Evolutionary conservation across 2,797 vertebrate genomes (phyloP).

Genomic region (Momotus momota): DNA sequence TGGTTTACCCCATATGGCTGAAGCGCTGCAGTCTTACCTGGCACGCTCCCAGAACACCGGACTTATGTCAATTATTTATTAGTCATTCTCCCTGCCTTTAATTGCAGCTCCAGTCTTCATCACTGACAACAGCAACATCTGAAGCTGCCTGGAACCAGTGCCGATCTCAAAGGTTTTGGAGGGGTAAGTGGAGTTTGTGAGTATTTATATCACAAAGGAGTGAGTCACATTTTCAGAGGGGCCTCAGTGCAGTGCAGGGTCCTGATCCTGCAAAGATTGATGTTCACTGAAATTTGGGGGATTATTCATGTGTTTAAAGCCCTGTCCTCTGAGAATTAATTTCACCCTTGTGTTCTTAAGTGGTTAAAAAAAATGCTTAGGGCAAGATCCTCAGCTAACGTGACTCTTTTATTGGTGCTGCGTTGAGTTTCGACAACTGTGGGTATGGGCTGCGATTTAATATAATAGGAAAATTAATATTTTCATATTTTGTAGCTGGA

Average conservation of each 20-base stretch:
- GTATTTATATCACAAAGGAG: conserved; percentile 24
- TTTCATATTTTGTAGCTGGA: background rate
- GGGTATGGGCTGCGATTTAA: background rate
- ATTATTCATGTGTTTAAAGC: conserved; percentile 32
- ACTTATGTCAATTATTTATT: conserved; percentile 33
- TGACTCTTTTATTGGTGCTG: background rate
- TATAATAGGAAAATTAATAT: conserved; percentile 14
- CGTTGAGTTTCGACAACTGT: conserved; percentile 1
- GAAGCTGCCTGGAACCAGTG: conserved; percentile 11
- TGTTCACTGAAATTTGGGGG: background rate
- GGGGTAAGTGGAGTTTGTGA: background rate
- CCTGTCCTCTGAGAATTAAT: background rate
- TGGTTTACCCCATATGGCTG: background rate
- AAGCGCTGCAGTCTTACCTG: background rate
- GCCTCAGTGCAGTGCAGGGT: background rate
- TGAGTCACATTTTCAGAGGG: conserved; percentile 7
- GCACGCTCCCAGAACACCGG: background rate
- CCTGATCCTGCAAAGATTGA: conserved; percentile 43
- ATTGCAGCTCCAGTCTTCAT: background rate
- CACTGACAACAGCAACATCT: background rate
- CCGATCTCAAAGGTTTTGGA: background rate
- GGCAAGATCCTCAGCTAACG: background rate
- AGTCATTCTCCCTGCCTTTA: conserved; percentile 1
- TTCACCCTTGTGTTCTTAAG: conserved; percentile 5
- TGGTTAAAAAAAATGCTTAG: background rate